Conservation (phyloP, 1,140 invertebrate species). For the Calosoma granatense region DNA sequence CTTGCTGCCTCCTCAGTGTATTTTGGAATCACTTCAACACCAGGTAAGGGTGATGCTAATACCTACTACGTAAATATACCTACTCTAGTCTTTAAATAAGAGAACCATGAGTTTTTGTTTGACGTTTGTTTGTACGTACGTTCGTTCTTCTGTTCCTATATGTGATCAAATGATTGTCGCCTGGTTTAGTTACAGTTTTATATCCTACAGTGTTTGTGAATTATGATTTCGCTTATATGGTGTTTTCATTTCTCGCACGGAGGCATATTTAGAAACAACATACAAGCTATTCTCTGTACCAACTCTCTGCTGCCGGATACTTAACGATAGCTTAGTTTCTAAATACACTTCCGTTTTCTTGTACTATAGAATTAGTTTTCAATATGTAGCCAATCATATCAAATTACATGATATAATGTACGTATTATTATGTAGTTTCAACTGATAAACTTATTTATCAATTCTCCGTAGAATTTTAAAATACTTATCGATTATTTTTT, state of each 20-base stretch:
- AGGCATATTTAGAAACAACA: background rate
- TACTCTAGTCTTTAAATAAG: background rate
- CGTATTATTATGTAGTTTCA: background rate
- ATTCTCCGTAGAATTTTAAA: background rate
- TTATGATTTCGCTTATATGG: slow-evolving; percentile 1
- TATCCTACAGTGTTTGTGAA: slow-evolving; percentile 9
- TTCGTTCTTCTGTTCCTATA: background rate
- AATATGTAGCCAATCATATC: too few species aligned
- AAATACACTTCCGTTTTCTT: background rate
- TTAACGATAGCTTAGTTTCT: too few species aligned
- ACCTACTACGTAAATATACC: background rate
- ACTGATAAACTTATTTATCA: background rate
- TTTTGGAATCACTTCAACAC: slow-evolving; percentile 97
- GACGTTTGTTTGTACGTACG: background rate
- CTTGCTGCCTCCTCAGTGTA: slow-evolving; percentile 74
- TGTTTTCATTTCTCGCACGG: background rate
- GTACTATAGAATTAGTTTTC: background rate
- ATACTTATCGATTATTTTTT: background rate
- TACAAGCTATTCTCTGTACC: too few species aligned
- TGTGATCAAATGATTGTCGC: background rate
- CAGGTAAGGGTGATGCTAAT: slow-evolving; percentile 64
- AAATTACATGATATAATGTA: background rate
- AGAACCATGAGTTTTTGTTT: background rate
- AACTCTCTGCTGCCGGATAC: too few species aligned
- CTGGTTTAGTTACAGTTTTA: background rate